Evolutionary conservation across 2,113 vertebrate species (phyloP), one percentile per base, ranked within the genome.

Genomic region (Arenaria interpres): DNA sequence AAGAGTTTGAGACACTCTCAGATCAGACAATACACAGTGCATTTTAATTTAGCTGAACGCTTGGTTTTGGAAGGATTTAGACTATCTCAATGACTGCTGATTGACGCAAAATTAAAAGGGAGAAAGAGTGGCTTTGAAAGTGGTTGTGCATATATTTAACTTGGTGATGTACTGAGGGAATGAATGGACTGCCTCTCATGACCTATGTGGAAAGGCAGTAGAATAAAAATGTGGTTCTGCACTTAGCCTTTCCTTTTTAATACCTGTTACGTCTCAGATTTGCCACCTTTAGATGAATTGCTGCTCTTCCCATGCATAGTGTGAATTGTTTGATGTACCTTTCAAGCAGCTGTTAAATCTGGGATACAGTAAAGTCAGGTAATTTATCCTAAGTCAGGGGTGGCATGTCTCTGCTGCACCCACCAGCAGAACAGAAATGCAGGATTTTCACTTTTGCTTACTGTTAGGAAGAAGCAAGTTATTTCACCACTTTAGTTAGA

Each of bases 201-300:
- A 96, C 95, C 92, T 41, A 54, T 56, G 59, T 33, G 69, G 83
- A 95, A 93, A 95, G 19, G 78, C 73, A 93, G 57, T 25, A 67
- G 96, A 96, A 97, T 97, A 66, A 95, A 93, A 95, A 95, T 91
- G 86, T 39, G 62, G 21, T 91, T 92, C 84, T 79, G 86, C 64
- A 66, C 84, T 95, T 87, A 81, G 88, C 74, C 48, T 80, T 94
- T 90, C 92, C 23, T 66, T 94, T 90, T 85, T 53, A 89, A 95
- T 93, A 95, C 86, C 88, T 94, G 80, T 92, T 94, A 93, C 6
- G 3, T 90, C 94, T 79, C 84, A 79, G 86, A 82, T 96, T 95
- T 89, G 90, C 85, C 90, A 96, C 85, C 90, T 95, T 48, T 14
- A 85, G 89, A 93, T 89, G 66, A 94, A 97, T 93, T 92, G 77